A percentile compares a stretch with the other conserved stretches of the same genome.
Evolutionary conservation across 2,888 invertebrate species (phyloP).

Genomic region (Cantharis rustica): DNA sequence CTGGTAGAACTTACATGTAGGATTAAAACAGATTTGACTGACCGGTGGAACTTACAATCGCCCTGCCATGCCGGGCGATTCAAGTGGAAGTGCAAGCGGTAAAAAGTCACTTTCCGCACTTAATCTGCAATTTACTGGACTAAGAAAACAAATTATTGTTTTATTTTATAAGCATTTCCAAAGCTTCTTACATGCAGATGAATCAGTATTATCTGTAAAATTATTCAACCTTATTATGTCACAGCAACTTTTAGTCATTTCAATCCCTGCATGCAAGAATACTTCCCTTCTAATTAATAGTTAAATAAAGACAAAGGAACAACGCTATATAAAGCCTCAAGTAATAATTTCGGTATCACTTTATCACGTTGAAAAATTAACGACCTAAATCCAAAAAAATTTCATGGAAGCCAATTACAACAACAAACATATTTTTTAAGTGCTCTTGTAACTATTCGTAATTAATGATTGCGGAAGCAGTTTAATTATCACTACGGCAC

Average conservation of each 20-base stretch:
- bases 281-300: not conserved
- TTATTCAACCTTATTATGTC: not conserved
- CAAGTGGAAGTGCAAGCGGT: too few species aligned
- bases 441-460: not conserved
- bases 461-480: not conserved
- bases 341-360: not conserved
- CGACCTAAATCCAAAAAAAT: not conserved
- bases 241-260: not conserved
- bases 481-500: not conserved
- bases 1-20: too few species aligned
- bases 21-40: too few species aligned
- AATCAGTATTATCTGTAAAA: not conserved
- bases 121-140: too few species aligned
- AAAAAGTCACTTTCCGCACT: too few species aligned
- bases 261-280: not conserved
- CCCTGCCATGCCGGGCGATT: too few species aligned
- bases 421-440: not conserved
- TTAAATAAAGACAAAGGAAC: not conserved
- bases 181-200: not conserved
- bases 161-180: not conserved
- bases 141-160: too few species aligned
- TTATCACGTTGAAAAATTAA: not conserved
- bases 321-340: not conserved
- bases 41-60: too few species aligned
- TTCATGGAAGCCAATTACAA: not conserved